Evolutionary conservation across 2,888 invertebrate genomes (phyloP).

Genomic region (Cheilosia impressa): DNA sequence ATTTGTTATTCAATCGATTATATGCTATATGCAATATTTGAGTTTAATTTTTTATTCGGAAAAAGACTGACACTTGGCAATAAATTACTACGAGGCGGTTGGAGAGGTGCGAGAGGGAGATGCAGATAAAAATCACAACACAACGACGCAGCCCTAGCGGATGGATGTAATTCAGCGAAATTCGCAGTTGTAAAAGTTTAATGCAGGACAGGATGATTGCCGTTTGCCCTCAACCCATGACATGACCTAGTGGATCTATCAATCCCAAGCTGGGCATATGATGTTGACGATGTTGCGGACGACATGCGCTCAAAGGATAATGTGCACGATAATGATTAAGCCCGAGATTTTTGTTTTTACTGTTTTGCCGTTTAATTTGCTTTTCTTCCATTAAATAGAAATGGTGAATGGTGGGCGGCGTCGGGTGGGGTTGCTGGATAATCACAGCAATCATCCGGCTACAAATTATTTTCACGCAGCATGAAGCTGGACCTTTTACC

Average conservation of each 20-base stretch:
- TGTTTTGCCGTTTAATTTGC: constrained; percentile 54
- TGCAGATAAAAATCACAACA: constrained; percentile 3
- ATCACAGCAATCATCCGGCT: constrained; percentile 58
- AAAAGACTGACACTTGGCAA: constrained; percentile 58
- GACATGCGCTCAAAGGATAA: constrained; percentile 67
- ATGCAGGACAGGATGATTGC: constrained; percentile 53
- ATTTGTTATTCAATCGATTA: constrained; percentile 56
- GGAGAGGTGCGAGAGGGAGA: not conserved
- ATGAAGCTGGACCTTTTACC: constrained; percentile 26
- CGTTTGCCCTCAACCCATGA: constrained; percentile 42
- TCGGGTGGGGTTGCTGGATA: constrained; percentile 17
- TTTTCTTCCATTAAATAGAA: constrained; percentile 63
- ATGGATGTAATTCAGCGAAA: constrained; percentile 54
- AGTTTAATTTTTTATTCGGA: constrained; percentile 61
- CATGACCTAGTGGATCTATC: constrained; percentile 57
- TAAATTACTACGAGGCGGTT: constrained; percentile 48
- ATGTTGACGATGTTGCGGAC: constrained; percentile 32
- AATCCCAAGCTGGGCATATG: constrained; percentile 16
- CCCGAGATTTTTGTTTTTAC: constrained; percentile 45
- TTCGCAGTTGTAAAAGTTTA: constrained; percentile 67
- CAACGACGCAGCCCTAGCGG: not conserved
- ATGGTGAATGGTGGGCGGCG: not conserved
- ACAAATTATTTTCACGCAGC: constrained; percentile 40
- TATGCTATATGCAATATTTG: constrained; percentile 63
- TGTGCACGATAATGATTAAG: constrained; percentile 64